These are phyloP conservation scores for Athrips mouffetella DNA, from an alignment of 2,888 invertebrate genomes.

Conservation along the genomic window DNA sequence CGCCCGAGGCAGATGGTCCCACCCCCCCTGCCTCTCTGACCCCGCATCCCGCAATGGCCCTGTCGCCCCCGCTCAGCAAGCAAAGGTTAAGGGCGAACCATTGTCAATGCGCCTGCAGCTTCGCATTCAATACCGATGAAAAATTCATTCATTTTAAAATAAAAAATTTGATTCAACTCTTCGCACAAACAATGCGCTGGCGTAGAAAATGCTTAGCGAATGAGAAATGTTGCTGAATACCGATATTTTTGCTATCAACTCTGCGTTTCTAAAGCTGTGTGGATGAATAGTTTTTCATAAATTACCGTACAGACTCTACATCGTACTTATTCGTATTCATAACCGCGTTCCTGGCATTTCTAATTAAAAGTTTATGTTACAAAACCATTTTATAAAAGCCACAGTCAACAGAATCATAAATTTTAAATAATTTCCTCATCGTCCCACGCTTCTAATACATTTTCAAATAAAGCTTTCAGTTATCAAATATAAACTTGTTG, in stretches of 20 bases:
- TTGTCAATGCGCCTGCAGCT: conserved; percentile 38
- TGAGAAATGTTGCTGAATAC: conserved; percentile 7
- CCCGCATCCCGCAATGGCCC: conserved; percentile 14
- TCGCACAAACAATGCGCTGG: conserved; percentile 8
- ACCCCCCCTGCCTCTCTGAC: conserved; percentile 16
- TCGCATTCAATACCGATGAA: conserved; percentile 20
- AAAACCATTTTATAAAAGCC: conserved; percentile 10
- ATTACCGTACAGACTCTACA: conserved; percentile 3
- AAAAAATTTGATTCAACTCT: conserved; percentile 12
- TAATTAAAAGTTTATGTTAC: conserved; percentile 12
- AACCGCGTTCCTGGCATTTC: conserved; percentile 9
- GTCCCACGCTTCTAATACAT: neutral
- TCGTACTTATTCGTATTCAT: conserved; percentile 3
- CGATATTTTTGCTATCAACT: neutral
- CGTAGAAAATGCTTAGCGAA: conserved; percentile 4
- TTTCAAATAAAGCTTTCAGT: neutral
- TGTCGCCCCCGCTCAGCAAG: conserved; percentile 27
- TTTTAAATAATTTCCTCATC: conserved; percentile 4
- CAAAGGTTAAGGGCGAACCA: conserved; percentile 38
- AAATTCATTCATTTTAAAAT: conserved; percentile 14
- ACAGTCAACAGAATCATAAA: neutral
- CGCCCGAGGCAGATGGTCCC: conserved; percentile 39
- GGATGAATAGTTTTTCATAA: conserved; percentile 1
- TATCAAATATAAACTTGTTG: no score
- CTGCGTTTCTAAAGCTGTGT: neutral